Evolutionary conservation across 2,113 vertebrate genomes (phyloP).

Genomic region (Micromys minutus): DNA sequence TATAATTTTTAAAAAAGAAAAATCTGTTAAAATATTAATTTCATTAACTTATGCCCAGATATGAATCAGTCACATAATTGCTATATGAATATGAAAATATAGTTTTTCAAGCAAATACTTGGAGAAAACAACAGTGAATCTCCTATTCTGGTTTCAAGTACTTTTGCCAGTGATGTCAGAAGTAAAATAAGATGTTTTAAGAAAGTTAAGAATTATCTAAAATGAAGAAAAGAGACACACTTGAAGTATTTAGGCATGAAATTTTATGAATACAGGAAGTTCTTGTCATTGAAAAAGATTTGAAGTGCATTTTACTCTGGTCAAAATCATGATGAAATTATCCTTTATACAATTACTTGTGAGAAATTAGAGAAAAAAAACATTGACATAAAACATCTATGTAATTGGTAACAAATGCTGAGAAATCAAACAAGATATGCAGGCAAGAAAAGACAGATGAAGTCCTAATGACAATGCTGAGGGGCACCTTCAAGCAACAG

Average conservation of each 20-base stretch:
- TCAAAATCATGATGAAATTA: neutral
- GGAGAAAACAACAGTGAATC: neutral
- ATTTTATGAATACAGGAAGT: neutral
- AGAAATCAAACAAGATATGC: neutral
- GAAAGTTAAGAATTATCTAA: conserved; percentile 2
- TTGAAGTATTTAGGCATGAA: conserved; percentile 13
- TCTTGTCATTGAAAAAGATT: neutral
- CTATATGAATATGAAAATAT: neutral
- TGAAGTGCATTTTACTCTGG: neutral
- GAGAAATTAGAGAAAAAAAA: neutral
- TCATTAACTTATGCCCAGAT: neutral
- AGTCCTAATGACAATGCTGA: neutral
- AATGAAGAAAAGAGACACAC: neutral
- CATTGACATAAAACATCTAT: neutral
- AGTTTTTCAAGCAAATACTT: conserved; percentile 6
- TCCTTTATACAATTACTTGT: neutral
- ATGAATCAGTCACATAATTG: neutral
- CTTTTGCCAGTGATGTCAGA: neutral
- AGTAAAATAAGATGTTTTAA: neutral
- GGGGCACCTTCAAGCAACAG: neutral
- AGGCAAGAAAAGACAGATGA: neutral
- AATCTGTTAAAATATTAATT: conserved; percentile 23
- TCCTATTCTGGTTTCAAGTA: neutral
- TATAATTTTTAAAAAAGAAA: neutral
- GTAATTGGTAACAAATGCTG: neutral